Evolutionary conservation across 2,888 invertebrate genomes (phyloP).

Genomic region (Aspidiotus destructor): DNA sequence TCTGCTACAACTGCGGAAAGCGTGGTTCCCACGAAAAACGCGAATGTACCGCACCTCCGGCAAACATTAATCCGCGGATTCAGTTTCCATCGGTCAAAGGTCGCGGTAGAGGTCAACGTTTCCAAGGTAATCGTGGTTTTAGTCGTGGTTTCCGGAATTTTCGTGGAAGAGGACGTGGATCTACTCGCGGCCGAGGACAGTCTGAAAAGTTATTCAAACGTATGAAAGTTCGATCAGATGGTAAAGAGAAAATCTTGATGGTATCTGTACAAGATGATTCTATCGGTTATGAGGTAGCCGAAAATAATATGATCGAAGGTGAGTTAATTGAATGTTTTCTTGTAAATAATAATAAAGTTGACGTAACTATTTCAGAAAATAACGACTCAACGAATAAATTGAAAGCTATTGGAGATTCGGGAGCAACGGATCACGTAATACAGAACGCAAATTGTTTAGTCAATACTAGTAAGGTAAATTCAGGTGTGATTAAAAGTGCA

Average conservation of each 20-base stretch:
- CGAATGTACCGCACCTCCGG: background rate
- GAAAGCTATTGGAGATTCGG: background rate
- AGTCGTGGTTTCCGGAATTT: background rate
- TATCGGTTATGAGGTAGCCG: background rate
- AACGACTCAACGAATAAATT: background rate
- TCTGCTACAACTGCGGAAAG: background rate
- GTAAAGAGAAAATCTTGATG: background rate
- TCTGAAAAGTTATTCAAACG: background rate
- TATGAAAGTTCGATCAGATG: background rate
- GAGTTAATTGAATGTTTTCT: background rate
- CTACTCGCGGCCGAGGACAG: background rate
- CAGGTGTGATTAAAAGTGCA: background rate
- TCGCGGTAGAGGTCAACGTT: background rate
- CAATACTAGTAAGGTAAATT: background rate
- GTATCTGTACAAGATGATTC: background rate
- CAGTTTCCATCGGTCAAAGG: background rate
- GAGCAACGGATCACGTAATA: background rate
- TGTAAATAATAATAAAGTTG: background rate
- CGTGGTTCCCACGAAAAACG: background rate
- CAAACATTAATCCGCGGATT: background rate
- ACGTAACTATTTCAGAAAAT: background rate
- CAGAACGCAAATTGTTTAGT: background rate
- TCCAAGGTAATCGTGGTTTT: background rate
- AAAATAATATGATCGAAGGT: background rate
- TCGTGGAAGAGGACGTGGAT: background rate